phyloP scores from a whole-genome alignment of 2,888 invertebrate genomes.

The Nephrotoma flavescens region DNA sequence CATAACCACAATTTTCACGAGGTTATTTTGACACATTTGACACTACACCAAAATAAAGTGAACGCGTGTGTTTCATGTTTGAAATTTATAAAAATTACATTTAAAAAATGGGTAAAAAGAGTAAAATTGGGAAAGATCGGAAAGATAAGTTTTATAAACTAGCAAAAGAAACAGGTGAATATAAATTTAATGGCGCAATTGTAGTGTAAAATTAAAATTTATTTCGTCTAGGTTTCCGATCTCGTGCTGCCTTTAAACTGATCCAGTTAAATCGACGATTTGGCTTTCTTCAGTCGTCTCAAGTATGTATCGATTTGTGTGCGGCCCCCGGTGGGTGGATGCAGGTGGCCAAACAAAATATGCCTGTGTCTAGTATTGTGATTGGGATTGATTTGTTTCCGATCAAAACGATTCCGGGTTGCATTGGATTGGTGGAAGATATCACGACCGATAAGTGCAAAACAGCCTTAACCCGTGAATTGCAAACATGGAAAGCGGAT shows the following conservation, averaged over 20 bases:
- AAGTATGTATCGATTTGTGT: conserved; percentile 95
- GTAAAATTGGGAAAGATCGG: conserved; percentile 93
- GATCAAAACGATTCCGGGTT: conserved; percentile 80
- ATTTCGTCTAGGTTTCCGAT: conserved; percentile 64
- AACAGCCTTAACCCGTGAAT: conserved; percentile 61
- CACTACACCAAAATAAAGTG: neutral
- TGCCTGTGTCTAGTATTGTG: conserved; percentile 91
- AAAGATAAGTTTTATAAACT: conserved; percentile 97
- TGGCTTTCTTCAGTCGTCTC: conserved; percentile 87
- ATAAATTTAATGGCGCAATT: neutral
- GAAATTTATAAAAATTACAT: neutral
- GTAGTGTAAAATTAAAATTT: neutral
- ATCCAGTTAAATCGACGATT: conserved; percentile 96
- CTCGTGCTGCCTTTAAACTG: conserved; percentile 97
- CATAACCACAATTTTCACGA: neutral
- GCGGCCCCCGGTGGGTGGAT: conserved; percentile 99
- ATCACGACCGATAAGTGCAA: conserved; percentile 94
- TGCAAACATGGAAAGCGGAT: conserved; percentile 95
- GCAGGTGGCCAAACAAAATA: conserved; percentile 94
- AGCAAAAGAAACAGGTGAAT: conserved; percentile 91
- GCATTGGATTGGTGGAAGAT: conserved; percentile 80
- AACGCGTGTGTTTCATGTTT: neutral
- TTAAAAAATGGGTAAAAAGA: conserved; percentile 80
- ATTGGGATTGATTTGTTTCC: conserved; percentile 94
- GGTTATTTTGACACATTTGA: neutral